Base-by-base conservation (phyloP, 2,888 invertebrate species). In the Yponomeuta cagnagella region DNA sequence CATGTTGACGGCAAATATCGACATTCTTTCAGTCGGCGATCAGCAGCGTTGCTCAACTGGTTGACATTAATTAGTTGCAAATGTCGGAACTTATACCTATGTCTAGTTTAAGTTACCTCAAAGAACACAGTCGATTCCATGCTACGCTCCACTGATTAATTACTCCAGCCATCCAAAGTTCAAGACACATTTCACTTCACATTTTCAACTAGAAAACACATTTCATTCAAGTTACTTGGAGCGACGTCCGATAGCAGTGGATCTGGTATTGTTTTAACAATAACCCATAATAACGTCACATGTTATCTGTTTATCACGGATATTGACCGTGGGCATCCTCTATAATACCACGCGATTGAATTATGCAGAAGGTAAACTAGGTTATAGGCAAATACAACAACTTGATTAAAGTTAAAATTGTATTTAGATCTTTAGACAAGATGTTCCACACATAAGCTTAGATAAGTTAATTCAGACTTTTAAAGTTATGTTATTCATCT, bases 81-180 rank as follows among this genome's bases (percentile, higher is more conserved):
- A 8, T 5, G 8, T 43, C 9, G 6, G 43, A 43, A 43, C 43
- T 43, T 58, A 15, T 58, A n/a, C n/a, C n/a, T n/a, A 15, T 15
- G 52, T 63, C 37, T 12, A 3, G 52, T 58, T 58, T 5, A 12
- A 12, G 74, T 77, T 78, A 83, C 83, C 82, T 82, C 79, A 77
- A 83, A 83, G 73, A 75, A 76, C 71, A 82, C 74, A 73, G 75
- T 72, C 69, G 79, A 76, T 75, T 82, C 83, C 83, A 83, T 82
- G 74, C 75, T 77, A 72, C 69, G 52, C 15, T 15, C 52, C 15
- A 8, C 43, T 43, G 43, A 43, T 15, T 15, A 12, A 3, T 5
- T 15, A 12, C 52, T 15, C 12, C 52, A 58, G 2, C 52, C 15
- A 2, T 52, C 1, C 52, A 52, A 52, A 12, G 15, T 58, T 15